phyloP scores from a whole-genome alignment of 2,888 invertebrate species.

The Caenorhabditis drosophilae region DNA sequence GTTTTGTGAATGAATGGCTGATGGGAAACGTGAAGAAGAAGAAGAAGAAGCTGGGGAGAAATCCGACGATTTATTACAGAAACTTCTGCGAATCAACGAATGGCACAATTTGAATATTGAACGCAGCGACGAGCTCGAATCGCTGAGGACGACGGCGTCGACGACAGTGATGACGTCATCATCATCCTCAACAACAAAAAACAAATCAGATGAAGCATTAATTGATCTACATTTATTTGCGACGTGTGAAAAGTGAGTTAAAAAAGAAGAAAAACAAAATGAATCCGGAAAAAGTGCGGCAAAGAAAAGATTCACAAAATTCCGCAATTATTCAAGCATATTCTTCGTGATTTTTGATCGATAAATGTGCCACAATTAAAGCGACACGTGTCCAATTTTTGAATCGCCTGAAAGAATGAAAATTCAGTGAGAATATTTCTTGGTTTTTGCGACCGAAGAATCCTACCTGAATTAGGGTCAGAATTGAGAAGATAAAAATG shows the following conservation, averaged over 20 bases:
- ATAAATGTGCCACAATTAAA: slow-evolving; percentile 34
- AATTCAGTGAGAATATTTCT: too few species aligned
- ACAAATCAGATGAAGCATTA: slow-evolving; percentile 8
- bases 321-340: slow-evolving; percentile 36
- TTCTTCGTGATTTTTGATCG: slow-evolving; percentile 16
- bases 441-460: neutral
- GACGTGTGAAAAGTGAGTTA: slow-evolving; percentile 30
- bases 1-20: too few species aligned
- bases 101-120: slow-evolving; percentile 18
- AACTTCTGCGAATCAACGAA: slow-evolving; percentile 33
- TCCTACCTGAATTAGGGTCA: neutral
- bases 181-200: too few species aligned
- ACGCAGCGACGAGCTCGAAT: too few species aligned
- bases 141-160: too few species aligned
- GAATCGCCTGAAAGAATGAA: slow-evolving; percentile 31
- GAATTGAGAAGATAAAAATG: neutral
- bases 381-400: slow-evolving; percentile 36
- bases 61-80: too few species aligned
- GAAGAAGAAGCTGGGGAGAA: too few species aligned
- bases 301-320: slow-evolving; percentile 18
- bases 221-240: slow-evolving; percentile 37
- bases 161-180: too few species aligned
- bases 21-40: too few species aligned
- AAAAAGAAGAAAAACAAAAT: too few species aligned
- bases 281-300: too few species aligned